A percentile compares a stretch with the other conserved stretches of the same genome.
These are phyloP conservation scores for Nerophis ophidion DNA, from an alignment of 2,113 vertebrate species.

Conservation along the genomic window DNA sequence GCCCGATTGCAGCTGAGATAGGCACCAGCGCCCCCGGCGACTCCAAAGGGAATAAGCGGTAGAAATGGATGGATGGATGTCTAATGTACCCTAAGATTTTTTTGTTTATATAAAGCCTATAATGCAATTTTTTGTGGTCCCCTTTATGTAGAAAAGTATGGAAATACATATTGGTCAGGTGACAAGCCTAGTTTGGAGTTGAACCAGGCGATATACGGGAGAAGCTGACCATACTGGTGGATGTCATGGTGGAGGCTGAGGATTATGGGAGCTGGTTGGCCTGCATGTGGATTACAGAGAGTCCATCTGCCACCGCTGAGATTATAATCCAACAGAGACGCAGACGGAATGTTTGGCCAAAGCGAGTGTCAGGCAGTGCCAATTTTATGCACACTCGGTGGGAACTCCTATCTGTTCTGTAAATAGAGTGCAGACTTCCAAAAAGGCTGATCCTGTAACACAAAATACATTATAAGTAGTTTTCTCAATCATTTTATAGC, in stretches of 20 bases:
- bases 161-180: neutral
- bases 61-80: no score
- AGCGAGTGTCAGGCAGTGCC: neutral
- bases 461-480: neutral
- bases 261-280: constrained; percentile 60
- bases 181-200: neutral
- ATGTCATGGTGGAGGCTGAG: constrained; percentile 20
- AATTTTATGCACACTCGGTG: no score
- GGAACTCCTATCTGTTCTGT: no score
- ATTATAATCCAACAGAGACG: constrained; percentile 60
- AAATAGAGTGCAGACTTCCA: no score
- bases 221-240: constrained; percentile 10
- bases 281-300: constrained; percentile 49
- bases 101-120: no score
- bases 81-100: no score
- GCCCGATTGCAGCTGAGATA: no score
- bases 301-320: constrained; percentile 63
- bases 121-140: no score
- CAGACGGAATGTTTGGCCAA: constrained; percentile 30
- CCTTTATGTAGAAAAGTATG: no score
- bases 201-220: constrained; percentile 13
- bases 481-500: neutral
- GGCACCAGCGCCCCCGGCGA: no score
- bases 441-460: no score
- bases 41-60: no score